These are phyloP conservation scores for Pycnomerus fuliginosus DNA, from an alignment of 2,888 invertebrate genomes.

Conservation along the genomic window DNA sequence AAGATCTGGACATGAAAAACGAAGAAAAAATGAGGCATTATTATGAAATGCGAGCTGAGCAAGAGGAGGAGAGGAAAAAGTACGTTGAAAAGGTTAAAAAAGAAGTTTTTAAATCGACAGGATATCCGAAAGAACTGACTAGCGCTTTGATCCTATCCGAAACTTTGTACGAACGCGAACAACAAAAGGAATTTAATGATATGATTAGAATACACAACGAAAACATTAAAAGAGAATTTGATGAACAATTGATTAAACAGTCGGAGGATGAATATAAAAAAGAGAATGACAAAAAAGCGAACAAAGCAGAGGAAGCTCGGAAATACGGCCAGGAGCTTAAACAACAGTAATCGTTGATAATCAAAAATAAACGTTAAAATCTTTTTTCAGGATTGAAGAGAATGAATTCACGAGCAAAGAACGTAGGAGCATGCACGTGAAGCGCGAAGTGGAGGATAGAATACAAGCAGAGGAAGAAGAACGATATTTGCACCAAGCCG, in stretches of 20 bases:
- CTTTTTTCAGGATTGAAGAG: slow-evolving; percentile 8
- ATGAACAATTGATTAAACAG: slow-evolving; percentile 37
- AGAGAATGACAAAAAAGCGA: slow-evolving; percentile 25
- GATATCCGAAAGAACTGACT: slow-evolving; percentile 42
- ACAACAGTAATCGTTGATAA: slow-evolving; percentile 4
- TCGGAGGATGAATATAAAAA: slow-evolving; percentile 36
- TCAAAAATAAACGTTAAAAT: background rate
- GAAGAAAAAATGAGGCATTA: slow-evolving; percentile 32
- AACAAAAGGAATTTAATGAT: slow-evolving; percentile 43
- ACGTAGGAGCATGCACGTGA: slow-evolving; percentile 2
- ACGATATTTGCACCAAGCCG: too few relatives aligned
- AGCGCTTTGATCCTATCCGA: slow-evolving; percentile 44
- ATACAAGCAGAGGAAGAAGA: slow-evolving; percentile 11
- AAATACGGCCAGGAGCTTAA: slow-evolving; percentile 3
- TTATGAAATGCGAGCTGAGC: slow-evolving; percentile 31
- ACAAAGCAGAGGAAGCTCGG: slow-evolving; percentile 33
- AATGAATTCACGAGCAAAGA: too few relatives aligned
- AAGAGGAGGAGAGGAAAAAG: slow-evolving; percentile 34
- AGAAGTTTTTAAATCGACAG: slow-evolving; percentile 39
- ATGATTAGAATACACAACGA: slow-evolving; percentile 42
- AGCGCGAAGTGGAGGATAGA: slow-evolving; percentile 5
- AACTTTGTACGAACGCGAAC: slow-evolving; percentile 43
- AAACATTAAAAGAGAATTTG: slow-evolving; percentile 36
- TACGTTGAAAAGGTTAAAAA: slow-evolving; percentile 41
- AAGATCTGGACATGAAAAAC: slow-evolving; percentile 30